A percentile compares a stretch with the other conserved stretches of the same genome.
Conservation (phyloP, 2,113 vertebrate species). For the Tonatia bakeri region DNA sequence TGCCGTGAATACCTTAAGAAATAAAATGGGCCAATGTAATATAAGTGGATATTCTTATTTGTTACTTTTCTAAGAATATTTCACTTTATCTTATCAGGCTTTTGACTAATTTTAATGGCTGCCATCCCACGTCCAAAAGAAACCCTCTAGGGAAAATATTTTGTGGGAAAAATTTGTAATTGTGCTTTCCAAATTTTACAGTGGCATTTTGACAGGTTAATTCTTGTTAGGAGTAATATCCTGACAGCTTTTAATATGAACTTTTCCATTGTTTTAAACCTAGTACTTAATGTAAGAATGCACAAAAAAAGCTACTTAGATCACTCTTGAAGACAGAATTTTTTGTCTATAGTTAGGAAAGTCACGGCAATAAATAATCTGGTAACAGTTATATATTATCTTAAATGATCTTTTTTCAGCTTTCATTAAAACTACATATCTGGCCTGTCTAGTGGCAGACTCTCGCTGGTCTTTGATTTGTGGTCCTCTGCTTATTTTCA, state of each 20-base stretch:
- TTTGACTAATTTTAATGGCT: background rate
- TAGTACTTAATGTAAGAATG: background rate
- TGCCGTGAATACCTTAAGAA: background rate
- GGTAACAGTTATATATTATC: background rate
- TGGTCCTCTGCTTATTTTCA: background rate
- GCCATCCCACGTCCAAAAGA: background rate
- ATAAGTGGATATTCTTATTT: background rate
- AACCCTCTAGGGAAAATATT: background rate
- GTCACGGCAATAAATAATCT: background rate
- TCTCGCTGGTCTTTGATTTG: background rate
- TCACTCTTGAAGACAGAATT: background rate
- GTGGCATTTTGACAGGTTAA: background rate
- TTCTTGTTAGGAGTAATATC: background rate
- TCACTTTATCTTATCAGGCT: background rate
- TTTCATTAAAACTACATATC: background rate
- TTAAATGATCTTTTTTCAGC: background rate
- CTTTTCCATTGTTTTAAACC: background rate
- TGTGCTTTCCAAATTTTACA: slow-evolving; percentile 38
- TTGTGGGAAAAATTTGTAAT: background rate
- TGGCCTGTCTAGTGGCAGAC: background rate
- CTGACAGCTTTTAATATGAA: background rate
- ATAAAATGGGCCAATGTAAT: background rate
- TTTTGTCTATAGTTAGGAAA: slow-evolving; percentile 8
- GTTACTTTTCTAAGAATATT: background rate
- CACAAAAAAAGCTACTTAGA: background rate